phyloP scores from a whole-genome alignment of 2,888 invertebrate genomes.

The Nebria brevicollis region DNA sequence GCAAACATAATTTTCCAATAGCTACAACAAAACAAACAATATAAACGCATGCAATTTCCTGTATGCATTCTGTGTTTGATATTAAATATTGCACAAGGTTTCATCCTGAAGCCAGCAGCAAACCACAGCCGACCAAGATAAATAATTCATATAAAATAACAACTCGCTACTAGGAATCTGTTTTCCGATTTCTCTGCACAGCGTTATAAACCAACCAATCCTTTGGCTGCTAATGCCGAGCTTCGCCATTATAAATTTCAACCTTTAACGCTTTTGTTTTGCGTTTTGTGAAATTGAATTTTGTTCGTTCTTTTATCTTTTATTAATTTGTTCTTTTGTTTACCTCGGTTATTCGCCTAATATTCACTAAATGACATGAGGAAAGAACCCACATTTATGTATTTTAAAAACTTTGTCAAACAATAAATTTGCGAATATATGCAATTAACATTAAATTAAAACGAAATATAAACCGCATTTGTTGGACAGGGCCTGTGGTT shows the following conservation, averaged over 20 bases:
- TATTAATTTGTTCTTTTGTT: not conserved
- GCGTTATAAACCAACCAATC: not conserved
- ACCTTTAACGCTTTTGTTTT: not conserved
- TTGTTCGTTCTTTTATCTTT: not conserved
- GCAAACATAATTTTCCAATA: slow-evolving; percentile 41
- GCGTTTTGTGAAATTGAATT: not conserved
- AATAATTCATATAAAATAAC: not conserved
- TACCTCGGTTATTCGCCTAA: not conserved
- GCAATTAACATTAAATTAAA: not conserved
- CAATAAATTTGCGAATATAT: too few species aligned
- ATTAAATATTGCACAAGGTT: slow-evolving; percentile 36
- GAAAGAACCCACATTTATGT: too few species aligned
- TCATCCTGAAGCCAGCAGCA: not conserved
- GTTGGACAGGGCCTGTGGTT: slow-evolving; percentile 2
- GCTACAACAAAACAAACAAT: slow-evolving; percentile 35
- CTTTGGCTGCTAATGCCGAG: too few species aligned
- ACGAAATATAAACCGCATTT: not conserved
- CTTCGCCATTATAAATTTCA: not conserved
- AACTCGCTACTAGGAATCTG: not conserved
- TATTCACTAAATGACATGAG: not conserved
- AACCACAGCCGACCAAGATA: not conserved
- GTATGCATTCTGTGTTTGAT: slow-evolving; percentile 40
- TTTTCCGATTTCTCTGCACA: not conserved
- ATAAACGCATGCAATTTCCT: slow-evolving; percentile 35
- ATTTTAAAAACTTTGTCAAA: too few species aligned